These are phyloP conservation scores for Rhyacichthys aspro DNA, from an alignment of 2,797 vertebrate genomes.

Conservation along the genomic window DNA sequence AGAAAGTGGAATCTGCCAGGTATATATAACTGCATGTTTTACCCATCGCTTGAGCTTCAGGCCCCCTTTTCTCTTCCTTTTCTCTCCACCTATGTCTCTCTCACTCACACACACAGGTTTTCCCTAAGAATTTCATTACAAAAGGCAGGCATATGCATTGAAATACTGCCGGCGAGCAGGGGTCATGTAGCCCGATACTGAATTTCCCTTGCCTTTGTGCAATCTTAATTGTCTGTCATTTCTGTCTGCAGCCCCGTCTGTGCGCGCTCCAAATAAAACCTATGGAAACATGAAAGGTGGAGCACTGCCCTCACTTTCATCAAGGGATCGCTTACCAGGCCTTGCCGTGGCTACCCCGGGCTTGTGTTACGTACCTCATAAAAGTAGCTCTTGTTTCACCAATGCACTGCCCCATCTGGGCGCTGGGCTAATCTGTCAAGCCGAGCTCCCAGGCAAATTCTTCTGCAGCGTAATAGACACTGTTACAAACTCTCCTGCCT, in stretches of 20 bases:
- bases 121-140: conserved; percentile 84
- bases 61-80: conserved; percentile 63
- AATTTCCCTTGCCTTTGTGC: conserved; percentile 81
- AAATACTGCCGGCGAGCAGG: conserved; percentile 78
- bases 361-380: conserved; percentile 84
- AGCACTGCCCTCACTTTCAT: conserved; percentile 85
- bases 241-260: conserved; percentile 79
- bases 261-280: conserved; percentile 85
- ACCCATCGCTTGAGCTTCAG: conserved; percentile 78
- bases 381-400: conserved; percentile 86
- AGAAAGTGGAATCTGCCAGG: conserved; percentile 78
- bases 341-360: conserved; percentile 78
- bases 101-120: conserved; percentile 65
- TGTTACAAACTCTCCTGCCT: conserved; percentile 70
- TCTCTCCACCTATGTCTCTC: conserved; percentile 45
- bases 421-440: conserved; percentile 85
- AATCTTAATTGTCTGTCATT: conserved; percentile 85
- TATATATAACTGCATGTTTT: conserved; percentile 80
- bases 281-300: conserved; percentile 89
- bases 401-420: conserved; percentile 79
- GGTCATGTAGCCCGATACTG: conserved; percentile 84
- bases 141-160: conserved; percentile 82
- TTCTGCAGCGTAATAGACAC: conserved; percentile 80
- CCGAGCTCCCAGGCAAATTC: conserved; percentile 86
- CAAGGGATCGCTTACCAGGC: conserved; percentile 84